Evolutionary conservation across 37 sponge, comb jelly and placozoan genomes (phyloP), one percentile per base, ranked within the genome.

Genomic region (Axinella damicornis): DNA sequence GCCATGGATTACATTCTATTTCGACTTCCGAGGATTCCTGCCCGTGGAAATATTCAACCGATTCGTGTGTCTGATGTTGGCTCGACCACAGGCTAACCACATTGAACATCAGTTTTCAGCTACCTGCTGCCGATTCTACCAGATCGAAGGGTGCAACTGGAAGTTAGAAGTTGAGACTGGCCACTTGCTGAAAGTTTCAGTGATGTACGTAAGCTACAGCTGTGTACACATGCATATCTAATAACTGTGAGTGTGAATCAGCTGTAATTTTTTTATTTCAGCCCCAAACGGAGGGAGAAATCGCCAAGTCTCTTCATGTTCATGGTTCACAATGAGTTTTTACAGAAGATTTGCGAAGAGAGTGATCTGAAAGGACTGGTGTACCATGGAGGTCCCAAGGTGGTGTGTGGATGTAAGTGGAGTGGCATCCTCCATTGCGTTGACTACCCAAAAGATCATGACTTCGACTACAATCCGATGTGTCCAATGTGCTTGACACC

Each of bases 21-120:
- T 84, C 73, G 90, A 90, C 36, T 90, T 90, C 27, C 21, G 57
- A 19, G 60, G 63, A 5, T 90, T 83, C 71, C 90, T 90, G 61
- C 90, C 90, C 37, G 69, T 65, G 39, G 90, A 84, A 61, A 70
- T 90, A 22, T 90, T 71, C 46, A 65, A 70, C 74, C 65, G 85
- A 11, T 36, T 83, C 19, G 30, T 84, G 34, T 79, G 85, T 46
- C 27, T 84, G 33, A 12, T 74, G 66, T 19, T 74, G 61, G 38
- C 77, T 14, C 20, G n/a, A n/a, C n/a, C n/a, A n/a, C n/a, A n/a
- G n/a, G n/a, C n/a, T n/a, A n/a, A n/a, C n/a, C n/a, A n/a, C n/a
- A n/a, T n/a, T n/a, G n/a, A n/a, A n/a, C n/a, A n/a, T n/a, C n/a
- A n/a, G n/a, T n/a, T n/a, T n/a, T n/a, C n/a, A n/a, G n/a, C 28